Evolutionary conservation across 2,797 vertebrate species (phyloP).

Genomic region (Melanotaenia trifasciata): DNA sequence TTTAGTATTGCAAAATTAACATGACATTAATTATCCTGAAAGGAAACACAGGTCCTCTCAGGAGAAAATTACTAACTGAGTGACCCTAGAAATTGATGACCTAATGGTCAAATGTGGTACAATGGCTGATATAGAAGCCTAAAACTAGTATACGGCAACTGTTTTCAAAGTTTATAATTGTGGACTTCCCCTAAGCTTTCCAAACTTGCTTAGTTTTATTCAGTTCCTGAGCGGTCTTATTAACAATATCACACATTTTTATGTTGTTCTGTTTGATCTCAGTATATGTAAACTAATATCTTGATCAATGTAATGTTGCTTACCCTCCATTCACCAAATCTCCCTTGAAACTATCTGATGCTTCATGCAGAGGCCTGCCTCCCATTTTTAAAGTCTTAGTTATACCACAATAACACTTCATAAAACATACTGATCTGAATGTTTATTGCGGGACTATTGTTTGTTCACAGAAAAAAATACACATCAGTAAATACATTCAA

Average conservation of each 20-base stretch:
- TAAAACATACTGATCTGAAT: too few relatives aligned
- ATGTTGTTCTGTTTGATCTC: neutral
- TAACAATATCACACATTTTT: neutral
- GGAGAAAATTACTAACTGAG: constrained; percentile 3
- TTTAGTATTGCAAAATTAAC: constrained; percentile 17
- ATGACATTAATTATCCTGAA: constrained; percentile 25
- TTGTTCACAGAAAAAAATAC: neutral
- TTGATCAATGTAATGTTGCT: neutral
- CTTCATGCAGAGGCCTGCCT: too few relatives aligned
- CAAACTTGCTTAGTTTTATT: neutral
- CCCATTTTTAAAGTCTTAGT: neutral
- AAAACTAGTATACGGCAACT: neutral
- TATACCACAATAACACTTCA: too few relatives aligned
- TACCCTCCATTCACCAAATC: too few relatives aligned
- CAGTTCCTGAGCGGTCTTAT: neutral
- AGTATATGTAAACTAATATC: neutral
- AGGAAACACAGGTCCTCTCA: constrained; percentile 12
- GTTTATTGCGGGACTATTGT: too few relatives aligned
- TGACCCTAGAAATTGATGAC: constrained; percentile 9
- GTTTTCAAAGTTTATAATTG: neutral
- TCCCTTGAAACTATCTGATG: too few relatives aligned
- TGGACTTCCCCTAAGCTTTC: neutral
- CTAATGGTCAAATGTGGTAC: neutral
- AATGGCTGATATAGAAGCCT: neutral
- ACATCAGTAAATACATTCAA: constrained; percentile 11